phyloP scores from a whole-genome alignment of 2,797 vertebrate species.

The Crocodylus rhombifer region DNA sequence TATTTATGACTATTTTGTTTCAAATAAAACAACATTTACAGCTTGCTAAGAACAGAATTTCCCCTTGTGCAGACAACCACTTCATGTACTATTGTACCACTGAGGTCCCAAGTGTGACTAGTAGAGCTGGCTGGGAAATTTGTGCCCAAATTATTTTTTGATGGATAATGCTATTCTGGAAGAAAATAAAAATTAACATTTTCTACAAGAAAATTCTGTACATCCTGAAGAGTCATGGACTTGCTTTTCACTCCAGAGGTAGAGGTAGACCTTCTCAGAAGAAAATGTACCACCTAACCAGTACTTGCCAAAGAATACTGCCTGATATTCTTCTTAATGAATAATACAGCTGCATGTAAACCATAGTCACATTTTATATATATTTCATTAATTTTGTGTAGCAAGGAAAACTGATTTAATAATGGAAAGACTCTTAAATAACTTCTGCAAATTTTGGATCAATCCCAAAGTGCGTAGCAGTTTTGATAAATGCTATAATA shows the following conservation, averaged over 20 bases:
- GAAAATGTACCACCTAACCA: conserved; percentile 21
- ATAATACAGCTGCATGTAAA: neutral
- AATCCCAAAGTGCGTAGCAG: neutral
- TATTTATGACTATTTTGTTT: conserved; percentile 54
- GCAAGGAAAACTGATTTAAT: neutral
- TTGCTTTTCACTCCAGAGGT: conserved; percentile 40
- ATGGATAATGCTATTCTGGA: conserved; percentile 34
- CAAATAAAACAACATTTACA: conserved; percentile 44
- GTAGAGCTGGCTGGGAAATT: conserved; percentile 44
- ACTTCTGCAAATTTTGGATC: conserved; percentile 8
- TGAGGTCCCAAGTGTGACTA: conserved; percentile 59
- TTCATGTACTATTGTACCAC: conserved; percentile 65
- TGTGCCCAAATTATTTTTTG: conserved; percentile 17
- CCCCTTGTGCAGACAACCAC: conserved; percentile 46
- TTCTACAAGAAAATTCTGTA: conserved; percentile 30
- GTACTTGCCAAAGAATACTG: neutral
- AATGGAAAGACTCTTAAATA: conserved; percentile 21
- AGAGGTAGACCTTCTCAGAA: conserved; percentile 45
- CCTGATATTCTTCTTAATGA: conserved; percentile 52
- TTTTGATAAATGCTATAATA: neutral
- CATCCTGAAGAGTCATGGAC: conserved; percentile 3
- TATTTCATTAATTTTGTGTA: neutral
- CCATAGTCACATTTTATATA: conserved; percentile 61
- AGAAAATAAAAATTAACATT: conserved; percentile 18
- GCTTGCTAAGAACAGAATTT: conserved; percentile 50